Base-by-base conservation (phyloP, 2,113 vertebrate species). In the Caloenas nicobarica region DNA sequence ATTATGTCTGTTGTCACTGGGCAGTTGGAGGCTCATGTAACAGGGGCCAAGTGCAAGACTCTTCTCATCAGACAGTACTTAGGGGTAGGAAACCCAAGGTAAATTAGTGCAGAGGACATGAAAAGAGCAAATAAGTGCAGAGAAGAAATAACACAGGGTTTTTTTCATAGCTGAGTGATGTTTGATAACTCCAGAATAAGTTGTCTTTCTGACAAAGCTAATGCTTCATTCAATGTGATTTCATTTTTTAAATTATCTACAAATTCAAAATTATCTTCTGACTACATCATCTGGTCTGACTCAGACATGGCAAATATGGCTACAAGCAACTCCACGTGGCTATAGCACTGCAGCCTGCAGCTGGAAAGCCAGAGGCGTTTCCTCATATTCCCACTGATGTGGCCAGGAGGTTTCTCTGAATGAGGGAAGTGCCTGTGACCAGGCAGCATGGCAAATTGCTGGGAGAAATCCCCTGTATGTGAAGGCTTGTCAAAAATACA, bases 181-280 rank as follows among this genome's bases (percentile, higher is more conserved):
- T 74, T 92, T 86, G 38, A 65, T 74, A 93, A 81, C 50, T 88
- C 69, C 19, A 61, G 77, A 13, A 46, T 68, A 36, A 92, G 88
- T 53, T 81, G 34, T 38, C 33, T 81, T 96, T 97, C 95, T 44
- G 19, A 68, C 81, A 34, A 95, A 95, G 70, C 60, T 89, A 88
- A 94, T 29, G 38, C 44, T 96, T 97, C 93, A 87, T 91, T 97
- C 97, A 96, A 57, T 94, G 91, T 69, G 91, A 96, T 97, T 97
- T 97, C 91, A 94, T 97, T 89, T 96, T 89, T 17, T 89, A 94
- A 97, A 91, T 86, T 92, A 89, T 81, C 89, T 70, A 57, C 70
- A 94, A 54, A 86, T 89, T 88, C 74, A 95, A 94, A 91, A 81
- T 64, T 3, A 65, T 96, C 84, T 93, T 81, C 65, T 73, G 60